A percentile compares a stretch with the other conserved stretches of the same genome.
These are phyloP conservation scores for Tangara arthus DNA, from an alignment of 2,797 vertebrate species.

Conservation along the genomic window DNA sequence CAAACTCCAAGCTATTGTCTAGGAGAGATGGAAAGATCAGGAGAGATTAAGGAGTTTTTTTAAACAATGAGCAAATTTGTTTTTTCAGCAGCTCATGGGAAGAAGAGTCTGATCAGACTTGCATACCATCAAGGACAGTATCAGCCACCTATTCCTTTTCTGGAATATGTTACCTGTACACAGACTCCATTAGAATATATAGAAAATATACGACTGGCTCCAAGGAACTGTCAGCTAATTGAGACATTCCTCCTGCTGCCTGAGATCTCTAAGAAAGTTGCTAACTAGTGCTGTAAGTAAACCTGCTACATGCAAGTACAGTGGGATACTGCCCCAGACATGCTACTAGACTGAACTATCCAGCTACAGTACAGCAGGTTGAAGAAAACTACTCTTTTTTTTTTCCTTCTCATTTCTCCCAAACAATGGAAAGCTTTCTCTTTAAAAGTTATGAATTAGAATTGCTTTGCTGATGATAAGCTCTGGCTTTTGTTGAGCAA, in stretches of 20 bases:
- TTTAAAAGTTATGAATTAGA: slow-evolving; percentile 34
- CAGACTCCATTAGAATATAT: neutral
- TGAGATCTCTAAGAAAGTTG: neutral
- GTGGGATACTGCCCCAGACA: neutral
- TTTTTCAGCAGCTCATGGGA: neutral
- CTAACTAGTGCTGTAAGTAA: neutral
- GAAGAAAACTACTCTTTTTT: neutral
- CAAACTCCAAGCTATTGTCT: neutral
- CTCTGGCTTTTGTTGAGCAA: slow-evolving; percentile 58
- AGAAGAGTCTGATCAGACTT: neutral
- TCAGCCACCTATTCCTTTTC: neutral
- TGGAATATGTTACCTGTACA: neutral
- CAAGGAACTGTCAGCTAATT: neutral
- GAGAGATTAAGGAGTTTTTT: neutral
- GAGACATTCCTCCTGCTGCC: neutral
- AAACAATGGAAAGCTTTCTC: slow-evolving; percentile 39
- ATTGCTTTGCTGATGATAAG: slow-evolving; percentile 56
- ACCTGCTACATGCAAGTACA: neutral
- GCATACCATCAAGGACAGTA: neutral
- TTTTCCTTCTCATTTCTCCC: neutral
- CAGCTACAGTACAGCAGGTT: neutral
- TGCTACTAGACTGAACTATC: neutral
- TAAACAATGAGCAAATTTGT: neutral
- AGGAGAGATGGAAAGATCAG: neutral
- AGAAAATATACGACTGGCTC: neutral